Conservation (phyloP, 2,888 invertebrate species). For the Apoda limacodes region DNA sequence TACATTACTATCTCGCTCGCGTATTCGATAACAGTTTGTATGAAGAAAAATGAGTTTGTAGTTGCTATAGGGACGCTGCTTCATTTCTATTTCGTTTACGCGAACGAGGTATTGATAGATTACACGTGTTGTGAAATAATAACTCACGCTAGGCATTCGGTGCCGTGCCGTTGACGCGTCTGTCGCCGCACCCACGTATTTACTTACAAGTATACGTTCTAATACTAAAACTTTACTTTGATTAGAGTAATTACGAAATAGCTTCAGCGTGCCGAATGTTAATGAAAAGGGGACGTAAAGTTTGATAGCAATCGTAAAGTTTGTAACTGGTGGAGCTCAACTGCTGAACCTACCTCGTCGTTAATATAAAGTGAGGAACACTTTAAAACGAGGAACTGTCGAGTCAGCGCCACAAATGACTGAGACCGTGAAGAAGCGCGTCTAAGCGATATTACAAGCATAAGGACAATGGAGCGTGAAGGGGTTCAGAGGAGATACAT, state of each 20-base stretch:
- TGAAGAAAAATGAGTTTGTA: too few species aligned
- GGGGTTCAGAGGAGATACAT: constrained; percentile 8
- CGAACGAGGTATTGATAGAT: too few species aligned
- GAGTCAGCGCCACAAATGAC: constrained; percentile 48
- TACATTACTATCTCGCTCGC: too few species aligned
- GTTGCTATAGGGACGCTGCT: too few species aligned
- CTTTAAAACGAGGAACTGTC: constrained; percentile 28
- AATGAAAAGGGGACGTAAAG: constrained; percentile 25
- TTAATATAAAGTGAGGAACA: constrained; percentile 19
- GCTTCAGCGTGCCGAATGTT: constrained; percentile 22
- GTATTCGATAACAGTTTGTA: too few species aligned
- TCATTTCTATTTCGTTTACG: too few species aligned
- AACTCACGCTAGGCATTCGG: too few species aligned
- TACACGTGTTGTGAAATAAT: too few species aligned
- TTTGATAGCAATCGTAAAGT: constrained; percentile 34
- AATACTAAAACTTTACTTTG: too few species aligned
- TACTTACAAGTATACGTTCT: too few species aligned
- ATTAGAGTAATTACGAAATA: constrained; percentile 42
- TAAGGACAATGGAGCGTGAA: constrained; percentile 5
- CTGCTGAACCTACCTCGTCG: constrained; percentile 12
- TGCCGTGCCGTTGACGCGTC: too few species aligned
- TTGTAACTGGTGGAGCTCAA: constrained; percentile 21
- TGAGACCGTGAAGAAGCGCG: constrained; percentile 45
- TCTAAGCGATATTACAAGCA: constrained; percentile 39
- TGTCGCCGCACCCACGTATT: too few species aligned